Conservation (phyloP, 2,113 vertebrate species). For the Cettia cetti region DNA sequence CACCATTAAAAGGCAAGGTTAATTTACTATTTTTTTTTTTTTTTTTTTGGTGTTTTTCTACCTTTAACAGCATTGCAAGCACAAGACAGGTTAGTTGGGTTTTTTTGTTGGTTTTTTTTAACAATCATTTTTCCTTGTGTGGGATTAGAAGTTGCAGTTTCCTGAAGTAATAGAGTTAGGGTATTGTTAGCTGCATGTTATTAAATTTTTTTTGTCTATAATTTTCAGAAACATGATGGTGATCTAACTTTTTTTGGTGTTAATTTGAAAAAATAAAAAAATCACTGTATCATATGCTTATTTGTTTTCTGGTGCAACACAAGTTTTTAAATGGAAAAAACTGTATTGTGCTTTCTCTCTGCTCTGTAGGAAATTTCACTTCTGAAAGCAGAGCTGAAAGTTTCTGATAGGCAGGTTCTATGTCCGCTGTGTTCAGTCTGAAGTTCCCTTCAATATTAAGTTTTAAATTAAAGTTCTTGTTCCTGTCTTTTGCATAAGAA, state of each 20-base stretch:
- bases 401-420: conserved; percentile 18
- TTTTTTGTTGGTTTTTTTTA: not conserved
- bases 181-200: not conserved
- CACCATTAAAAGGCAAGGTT: not conserved
- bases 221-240: not conserved
- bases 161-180: not conserved
- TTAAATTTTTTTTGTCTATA: not conserved
- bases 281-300: not conserved
- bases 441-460: not conserved
- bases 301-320: not conserved
- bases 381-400: conserved; percentile 30
- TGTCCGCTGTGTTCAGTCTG: not conserved
- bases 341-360: not conserved
- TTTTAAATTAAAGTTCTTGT: not conserved
- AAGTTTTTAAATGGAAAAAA: conserved; percentile 30
- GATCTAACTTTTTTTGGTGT: not conserved
- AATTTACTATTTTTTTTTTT: not conserved
- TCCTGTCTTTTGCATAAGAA: conserved; percentile 13
- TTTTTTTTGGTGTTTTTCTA: not conserved
- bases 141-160: not conserved
- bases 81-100: not conserved
- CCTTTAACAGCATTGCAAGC: not conserved
- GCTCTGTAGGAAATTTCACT: not conserved
- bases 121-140: not conserved
- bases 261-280: not conserved